Base-by-base conservation (phyloP, 2,888 invertebrate genomes). In the Apotomis betuletana region DNA sequence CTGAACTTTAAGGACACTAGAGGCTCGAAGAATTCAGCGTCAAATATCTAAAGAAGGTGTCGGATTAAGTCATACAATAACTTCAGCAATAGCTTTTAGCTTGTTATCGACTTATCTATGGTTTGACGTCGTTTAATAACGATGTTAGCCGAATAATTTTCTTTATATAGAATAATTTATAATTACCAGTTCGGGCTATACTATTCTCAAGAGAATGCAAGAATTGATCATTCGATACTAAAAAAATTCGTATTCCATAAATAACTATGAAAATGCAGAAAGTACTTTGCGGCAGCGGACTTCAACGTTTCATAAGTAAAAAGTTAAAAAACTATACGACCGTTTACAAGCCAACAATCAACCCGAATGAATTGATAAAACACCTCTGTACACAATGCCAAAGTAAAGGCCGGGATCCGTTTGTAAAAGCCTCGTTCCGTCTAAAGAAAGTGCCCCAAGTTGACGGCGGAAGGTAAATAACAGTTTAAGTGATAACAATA, bases 401-500 rank as follows among this genome's bases (percentile, higher is more conserved):
- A 82, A 83, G 82, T 67, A 77, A 80, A 75, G 75, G 75, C 77
- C 80, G 84, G 82, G 82, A 83, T 83, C 76, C 78, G 79, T 83
- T 83, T 80, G 81, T 81, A 83, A 81, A 80, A 78, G 77, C 75
- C 75, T 75, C 72, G 36, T 74, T 77, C 77, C 68, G 70, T 73
- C 74, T 72, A 75, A 77, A 74, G 77, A 73, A 76, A 79, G 79
- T 77, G 69, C n/a, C 13, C n/a, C 65, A 44, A 27, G 65, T 71
- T 76, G 77, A 76, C 80, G 78, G 84, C 82, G 85, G 83, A 86
- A 87, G 83, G 85, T 85, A 89, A 90, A 90, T 82, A 90, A 80
- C 81, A 83, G 80, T 76, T 74, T 81, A 82, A 83, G 79, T 83
- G 78, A 81, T 82, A 86, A 90, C 89, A 91, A 90, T 89, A 81